These are phyloP conservation scores for Danio albolineatus DNA, from an alignment of 2,797 vertebrate genomes.

Conservation along the genomic window DNA sequence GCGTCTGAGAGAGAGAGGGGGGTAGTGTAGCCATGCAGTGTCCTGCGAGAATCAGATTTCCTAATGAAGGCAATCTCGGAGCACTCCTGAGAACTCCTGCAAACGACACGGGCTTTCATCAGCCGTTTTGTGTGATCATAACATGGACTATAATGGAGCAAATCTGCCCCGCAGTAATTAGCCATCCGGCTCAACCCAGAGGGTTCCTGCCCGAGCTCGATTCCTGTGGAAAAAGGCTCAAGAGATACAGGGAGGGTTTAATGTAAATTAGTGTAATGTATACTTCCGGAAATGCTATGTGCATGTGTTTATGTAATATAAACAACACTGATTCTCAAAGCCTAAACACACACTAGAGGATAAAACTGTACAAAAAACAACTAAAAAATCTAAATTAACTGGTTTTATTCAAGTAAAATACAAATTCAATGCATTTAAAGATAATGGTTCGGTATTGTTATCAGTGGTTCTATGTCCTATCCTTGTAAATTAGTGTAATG, in stretches of 20 bases:
- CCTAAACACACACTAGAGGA: neutral
- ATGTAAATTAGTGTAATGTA: constrained; percentile 38
- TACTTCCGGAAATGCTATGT: constrained; percentile 15
- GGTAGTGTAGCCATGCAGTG: neutral
- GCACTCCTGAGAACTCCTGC: constrained; percentile 53
- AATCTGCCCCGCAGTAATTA: constrained; percentile 57
- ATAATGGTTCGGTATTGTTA: too few relatives aligned
- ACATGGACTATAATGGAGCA: constrained; percentile 55
- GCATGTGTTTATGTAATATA: too few relatives aligned
- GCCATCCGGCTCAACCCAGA: constrained; percentile 42
- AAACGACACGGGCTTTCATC: constrained; percentile 37
- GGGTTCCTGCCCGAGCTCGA: constrained; percentile 25
- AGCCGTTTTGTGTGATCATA: constrained; percentile 48
- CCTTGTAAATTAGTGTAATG: too few relatives aligned
- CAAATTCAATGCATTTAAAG: too few relatives aligned
- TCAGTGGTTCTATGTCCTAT: too few relatives aligned
- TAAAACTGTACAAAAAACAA: too few relatives aligned
- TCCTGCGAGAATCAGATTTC: constrained; percentile 46
- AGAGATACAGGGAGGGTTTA: constrained; percentile 9
- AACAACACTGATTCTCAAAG: neutral
- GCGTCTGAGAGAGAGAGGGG: neutral
- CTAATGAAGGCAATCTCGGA: constrained; percentile 60
- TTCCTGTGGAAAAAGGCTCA: constrained; percentile 28
- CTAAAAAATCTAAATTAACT: neutral
- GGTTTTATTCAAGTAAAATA: neutral